Conservation (phyloP, 2,888 invertebrate genomes). For the Limulus polyphemus region DNA sequence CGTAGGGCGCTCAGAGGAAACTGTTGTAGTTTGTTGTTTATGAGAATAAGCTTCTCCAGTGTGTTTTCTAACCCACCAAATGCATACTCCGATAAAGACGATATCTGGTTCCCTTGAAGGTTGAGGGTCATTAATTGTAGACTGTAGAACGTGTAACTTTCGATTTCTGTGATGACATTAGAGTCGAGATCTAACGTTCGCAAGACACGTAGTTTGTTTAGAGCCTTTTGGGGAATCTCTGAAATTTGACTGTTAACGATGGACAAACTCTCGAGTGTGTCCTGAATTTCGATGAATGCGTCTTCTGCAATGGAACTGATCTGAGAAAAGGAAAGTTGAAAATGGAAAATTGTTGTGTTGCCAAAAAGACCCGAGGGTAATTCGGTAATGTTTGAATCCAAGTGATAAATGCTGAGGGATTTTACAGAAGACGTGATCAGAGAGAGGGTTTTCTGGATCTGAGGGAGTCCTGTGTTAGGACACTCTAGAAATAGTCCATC, state of each 20-base stretch:
- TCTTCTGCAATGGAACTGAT: slow-evolving; percentile 43
- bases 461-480: slow-evolving; percentile 62
- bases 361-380: slow-evolving; percentile 64
- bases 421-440: slow-evolving; percentile 47
- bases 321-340: slow-evolving; percentile 51
- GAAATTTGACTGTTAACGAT: slow-evolving; percentile 35
- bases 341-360: slow-evolving; percentile 27
- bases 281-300: slow-evolving; percentile 32
- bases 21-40: slow-evolving; percentile 67
- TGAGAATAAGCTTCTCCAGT: slow-evolving; percentile 68
- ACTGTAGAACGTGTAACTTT: slow-evolving; percentile 76
- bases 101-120: slow-evolving; percentile 68
- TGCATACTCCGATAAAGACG: slow-evolving; percentile 66
- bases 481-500: slow-evolving; percentile 82
- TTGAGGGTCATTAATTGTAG: slow-evolving; percentile 65
- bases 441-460: slow-evolving; percentile 56
- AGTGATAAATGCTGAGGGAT: slow-evolving; percentile 74
- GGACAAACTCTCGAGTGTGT: slow-evolving; percentile 34
- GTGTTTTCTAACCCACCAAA: slow-evolving; percentile 64
- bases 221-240: slow-evolving; percentile 34
- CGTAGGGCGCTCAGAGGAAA: slow-evolving; percentile 70
- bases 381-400: slow-evolving; percentile 64
- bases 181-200: slow-evolving; percentile 67
- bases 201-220: slow-evolving; percentile 50
- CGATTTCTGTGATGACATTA: slow-evolving; percentile 67